phyloP scores from a whole-genome alignment of 2,888 invertebrate genomes.

The Conops quadrifasciatus region DNA sequence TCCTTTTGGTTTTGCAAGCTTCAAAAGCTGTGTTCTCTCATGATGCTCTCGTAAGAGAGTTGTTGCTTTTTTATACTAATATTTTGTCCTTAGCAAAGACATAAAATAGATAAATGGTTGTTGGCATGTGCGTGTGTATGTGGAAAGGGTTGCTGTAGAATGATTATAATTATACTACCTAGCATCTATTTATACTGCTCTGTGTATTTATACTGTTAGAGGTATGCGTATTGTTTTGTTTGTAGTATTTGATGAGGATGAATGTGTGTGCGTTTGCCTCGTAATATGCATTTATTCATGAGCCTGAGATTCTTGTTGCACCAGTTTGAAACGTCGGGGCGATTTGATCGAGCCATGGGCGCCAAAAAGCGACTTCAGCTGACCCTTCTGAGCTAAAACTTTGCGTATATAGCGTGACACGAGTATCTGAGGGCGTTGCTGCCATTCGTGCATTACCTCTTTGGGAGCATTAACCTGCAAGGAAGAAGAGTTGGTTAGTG shows the following conservation, averaged over 20 bases:
- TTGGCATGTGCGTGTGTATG: neutral
- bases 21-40: too few species aligned
- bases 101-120: too few species aligned
- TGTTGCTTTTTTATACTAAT: too few species aligned
- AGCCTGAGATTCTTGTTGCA: constrained; percentile 90
- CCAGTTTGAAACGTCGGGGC: constrained; percentile 85
- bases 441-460: constrained; percentile 90
- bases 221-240: neutral
- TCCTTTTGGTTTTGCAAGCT: too few species aligned
- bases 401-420: constrained; percentile 85
- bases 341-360: constrained; percentile 86
- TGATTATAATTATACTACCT: neutral
- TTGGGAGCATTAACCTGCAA: constrained; percentile 82
- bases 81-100: too few species aligned
- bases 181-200: neutral
- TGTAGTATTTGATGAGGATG: neutral
- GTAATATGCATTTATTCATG: constrained; percentile 73
- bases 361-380: constrained; percentile 73
- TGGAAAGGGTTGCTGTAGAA: neutral
- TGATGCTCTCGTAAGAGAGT: too few species aligned
- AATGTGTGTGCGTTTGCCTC: neutral
- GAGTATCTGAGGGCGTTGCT: constrained; percentile 85
- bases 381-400: constrained; percentile 81
- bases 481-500: neutral
- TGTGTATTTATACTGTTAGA: neutral